Percentiles rank a stretch among this genome's conserved stretches.
Evolutionary conservation across 2,113 vertebrate genomes (phyloP).

Genomic region (Crotalus tigris): DNA sequence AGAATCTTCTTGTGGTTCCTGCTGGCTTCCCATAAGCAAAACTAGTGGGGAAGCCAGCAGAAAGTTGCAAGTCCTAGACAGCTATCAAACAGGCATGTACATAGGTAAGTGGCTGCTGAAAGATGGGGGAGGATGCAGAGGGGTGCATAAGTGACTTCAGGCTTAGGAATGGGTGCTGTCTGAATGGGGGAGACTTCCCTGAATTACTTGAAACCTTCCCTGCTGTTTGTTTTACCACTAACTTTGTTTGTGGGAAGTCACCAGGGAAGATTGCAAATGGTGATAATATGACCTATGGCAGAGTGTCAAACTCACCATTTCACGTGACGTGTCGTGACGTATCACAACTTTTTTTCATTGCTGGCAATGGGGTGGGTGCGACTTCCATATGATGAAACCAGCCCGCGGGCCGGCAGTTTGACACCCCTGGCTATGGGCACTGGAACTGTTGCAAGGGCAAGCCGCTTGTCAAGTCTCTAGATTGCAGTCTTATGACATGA

Average conservation of each 20-base stretch:
- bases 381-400: too few relatives aligned
- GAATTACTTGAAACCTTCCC: not conserved
- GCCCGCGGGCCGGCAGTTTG: too few relatives aligned
- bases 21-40: not conserved
- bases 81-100: not conserved
- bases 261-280: not conserved
- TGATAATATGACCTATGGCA: not conserved
- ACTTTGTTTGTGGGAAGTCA: not conserved
- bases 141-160: not conserved
- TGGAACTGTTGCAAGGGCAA: not conserved
- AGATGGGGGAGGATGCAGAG: not conserved
- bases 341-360: too few relatives aligned
- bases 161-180: not conserved
- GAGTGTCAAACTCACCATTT: too few relatives aligned
- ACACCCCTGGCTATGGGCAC: too few relatives aligned
- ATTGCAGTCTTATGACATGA: not conserved
- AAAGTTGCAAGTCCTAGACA: not conserved
- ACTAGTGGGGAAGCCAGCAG: not conserved
- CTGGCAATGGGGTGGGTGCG: too few relatives aligned
- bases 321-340: too few relatives aligned
- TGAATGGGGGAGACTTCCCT: not conserved
- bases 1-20: not conserved
- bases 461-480: not conserved
- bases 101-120: not conserved
- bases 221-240: not conserved